Evolutionary conservation across 1,140 invertebrate genomes (phyloP).

Genomic region (Micrasema longulum): DNA sequence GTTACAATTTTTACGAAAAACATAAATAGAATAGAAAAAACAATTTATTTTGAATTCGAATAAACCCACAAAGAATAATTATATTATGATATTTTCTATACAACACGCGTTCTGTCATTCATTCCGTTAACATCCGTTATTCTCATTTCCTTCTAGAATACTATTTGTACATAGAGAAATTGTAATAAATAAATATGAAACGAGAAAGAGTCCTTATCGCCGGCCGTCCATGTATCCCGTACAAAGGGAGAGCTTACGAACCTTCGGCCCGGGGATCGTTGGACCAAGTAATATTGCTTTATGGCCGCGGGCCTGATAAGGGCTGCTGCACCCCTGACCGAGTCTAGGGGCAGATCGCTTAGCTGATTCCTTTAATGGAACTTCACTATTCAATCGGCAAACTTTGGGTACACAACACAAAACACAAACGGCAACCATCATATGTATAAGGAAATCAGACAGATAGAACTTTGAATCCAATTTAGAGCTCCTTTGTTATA

Average conservation of each 20-base stretch:
- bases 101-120: neutral
- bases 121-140: neutral
- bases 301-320: constrained; percentile 29
- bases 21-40: too few species aligned
- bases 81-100: too few species aligned
- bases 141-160: constrained; percentile 6
- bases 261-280: constrained; percentile 1
- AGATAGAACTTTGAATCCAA: constrained; percentile 11
- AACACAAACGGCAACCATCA: constrained; percentile 7
- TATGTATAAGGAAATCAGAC: constrained; percentile 23
- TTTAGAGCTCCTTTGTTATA: neutral
- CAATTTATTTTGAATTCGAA: too few species aligned
- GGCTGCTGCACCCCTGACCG: constrained; percentile 14
- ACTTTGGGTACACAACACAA: constrained; percentile 18
- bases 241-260: constrained; percentile 10
- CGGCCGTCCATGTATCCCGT: constrained; percentile 12
- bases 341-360: too few species aligned
- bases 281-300: constrained; percentile 34
- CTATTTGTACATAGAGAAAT: too few species aligned
- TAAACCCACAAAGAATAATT: too few species aligned
- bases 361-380: constrained; percentile 48
- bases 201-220: constrained; percentile 10
- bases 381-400: constrained; percentile 21
- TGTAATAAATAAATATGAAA: too few species aligned
- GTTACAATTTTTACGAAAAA: too few species aligned